Base-by-base conservation (phyloP, 2,888 invertebrate genomes). In the Coelinius sp. region DNA sequence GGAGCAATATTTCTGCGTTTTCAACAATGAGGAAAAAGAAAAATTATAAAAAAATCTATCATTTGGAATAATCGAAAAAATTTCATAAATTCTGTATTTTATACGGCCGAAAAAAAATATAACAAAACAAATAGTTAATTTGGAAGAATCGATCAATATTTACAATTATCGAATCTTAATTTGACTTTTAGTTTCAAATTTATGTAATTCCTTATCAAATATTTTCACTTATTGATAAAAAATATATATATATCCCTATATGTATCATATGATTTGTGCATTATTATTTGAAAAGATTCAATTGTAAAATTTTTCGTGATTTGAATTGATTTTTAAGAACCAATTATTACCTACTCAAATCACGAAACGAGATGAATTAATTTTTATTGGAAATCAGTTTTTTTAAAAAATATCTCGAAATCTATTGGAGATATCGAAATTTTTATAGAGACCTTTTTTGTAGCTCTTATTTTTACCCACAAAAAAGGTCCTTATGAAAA, bases 1-100 rank as follows among this genome's bases (percentile, higher is more conserved):
- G 66, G 66, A 67, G 59, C 44, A 46, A 46, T 65, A 31, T 41
- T 64, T 31, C 17, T 38, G 17, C 64, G 25, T 44, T 35, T 59
- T 35, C 22, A 59, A 65, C 41, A 44, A 53, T 38, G 7, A 41
- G 35, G 31, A 25, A 53, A 17, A 44, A 27, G 27, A 56, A 62
- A 49, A 62, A 20, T 20, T n/a, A 41, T 41, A 41, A 56, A 12
- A 22, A 52, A 52, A 52, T n/a, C 24, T 12, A 52, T 52, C 25
- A 38, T 14, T 41, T 53, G 14, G 24, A n/a, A 25, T 53, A 53
- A 24, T 24, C 14, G 3, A 53, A 25, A 25, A 25, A 25, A 6
- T 53, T 53, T 14, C 31, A 63, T 31, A 65, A 65, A 52, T 49
- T 20, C 35, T 22, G 41, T 41, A 65, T 12, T 20, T 6, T 14